A percentile compares a stretch with the other conserved stretches of the same genome.
Conservation (phyloP, 2,888 invertebrate species). For the Pristionchus maxplancki region DNA sequence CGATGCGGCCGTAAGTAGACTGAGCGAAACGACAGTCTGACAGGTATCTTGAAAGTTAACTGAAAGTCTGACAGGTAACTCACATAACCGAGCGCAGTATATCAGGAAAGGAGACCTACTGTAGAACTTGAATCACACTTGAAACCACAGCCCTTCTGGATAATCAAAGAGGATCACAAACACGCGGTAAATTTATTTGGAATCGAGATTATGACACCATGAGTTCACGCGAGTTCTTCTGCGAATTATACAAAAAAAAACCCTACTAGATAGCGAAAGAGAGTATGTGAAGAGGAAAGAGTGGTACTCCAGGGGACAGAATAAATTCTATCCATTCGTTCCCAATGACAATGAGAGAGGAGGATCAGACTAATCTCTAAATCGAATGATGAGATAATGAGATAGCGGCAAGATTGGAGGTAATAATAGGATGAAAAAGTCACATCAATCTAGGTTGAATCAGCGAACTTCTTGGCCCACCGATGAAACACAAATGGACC, state of each 20-base stretch:
- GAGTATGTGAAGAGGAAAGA: background rate
- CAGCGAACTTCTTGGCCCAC: background rate
- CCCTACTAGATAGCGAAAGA: no score
- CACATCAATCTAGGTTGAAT: no score
- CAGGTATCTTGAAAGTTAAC: no score
- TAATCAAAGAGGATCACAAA: background rate
- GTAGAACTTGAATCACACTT: background rate
- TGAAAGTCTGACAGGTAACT: no score
- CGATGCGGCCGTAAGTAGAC: background rate
- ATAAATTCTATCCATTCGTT: background rate
- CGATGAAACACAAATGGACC: background rate
- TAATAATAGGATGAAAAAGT: constrained; percentile 19
- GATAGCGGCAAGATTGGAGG: background rate
- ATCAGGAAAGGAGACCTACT: background rate
- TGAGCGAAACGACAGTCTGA: background rate
- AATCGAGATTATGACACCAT: background rate
- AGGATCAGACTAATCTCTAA: background rate
- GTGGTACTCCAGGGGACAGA: background rate
- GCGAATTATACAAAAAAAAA: no score
- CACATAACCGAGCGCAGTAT: no score
- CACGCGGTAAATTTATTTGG: no score
- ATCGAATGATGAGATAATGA: constrained; percentile 3
- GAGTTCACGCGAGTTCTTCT: background rate
- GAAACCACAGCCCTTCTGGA: background rate
- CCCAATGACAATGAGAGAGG: background rate